Evolutionary conservation across 2,888 invertebrate species (phyloP), one percentile per base, ranked within the genome.

Genomic region (Coecobrya sp.): DNA sequence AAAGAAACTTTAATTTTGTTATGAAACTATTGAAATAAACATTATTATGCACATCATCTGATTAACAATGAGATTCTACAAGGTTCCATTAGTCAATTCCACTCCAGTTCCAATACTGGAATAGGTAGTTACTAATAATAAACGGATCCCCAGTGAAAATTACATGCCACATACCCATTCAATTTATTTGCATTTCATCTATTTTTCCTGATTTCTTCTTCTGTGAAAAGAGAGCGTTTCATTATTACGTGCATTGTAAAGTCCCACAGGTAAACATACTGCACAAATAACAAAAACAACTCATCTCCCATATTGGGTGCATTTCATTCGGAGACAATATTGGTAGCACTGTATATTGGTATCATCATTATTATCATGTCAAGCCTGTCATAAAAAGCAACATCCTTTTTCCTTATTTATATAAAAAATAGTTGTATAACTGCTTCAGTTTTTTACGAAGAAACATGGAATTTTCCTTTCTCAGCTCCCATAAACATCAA

Each of bases 241-340:
- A 19, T 19, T 19, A n/a, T 55, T 8, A 4, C 19, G 7, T 55
- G 55, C 5, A n/a, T 8, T 42, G 73, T 16, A 4, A 19, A 22
- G 13, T 42, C 73, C 73, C 42, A 36, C 73, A 73, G 73, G 73
- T 73, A 73, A 73, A 73, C 45, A 73, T 25, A 36, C 19, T 45
- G 11, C 73, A 70, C 42, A 42, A 42, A 42, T 10, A 73, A 73
- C 16, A 5, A 73, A 19, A 1, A 36, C 19, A 42, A 42, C 19
- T 19, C 49, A 13, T 1, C 13, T 16, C 8, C 30, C 30, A 16
- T 68, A 68, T 30, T 25, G 22, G 62, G 10, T 62, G 62, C 62
- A 62, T 25, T 8, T 62, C 62, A 62, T 25, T 25, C 1, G 16
- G 62, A 7, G 13, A 1, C 10, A 13, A 49, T 49, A 49, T 1